These are phyloP conservation scores for Apoda limacodes DNA, from an alignment of 2,888 invertebrate genomes.

Conservation along the genomic window DNA sequence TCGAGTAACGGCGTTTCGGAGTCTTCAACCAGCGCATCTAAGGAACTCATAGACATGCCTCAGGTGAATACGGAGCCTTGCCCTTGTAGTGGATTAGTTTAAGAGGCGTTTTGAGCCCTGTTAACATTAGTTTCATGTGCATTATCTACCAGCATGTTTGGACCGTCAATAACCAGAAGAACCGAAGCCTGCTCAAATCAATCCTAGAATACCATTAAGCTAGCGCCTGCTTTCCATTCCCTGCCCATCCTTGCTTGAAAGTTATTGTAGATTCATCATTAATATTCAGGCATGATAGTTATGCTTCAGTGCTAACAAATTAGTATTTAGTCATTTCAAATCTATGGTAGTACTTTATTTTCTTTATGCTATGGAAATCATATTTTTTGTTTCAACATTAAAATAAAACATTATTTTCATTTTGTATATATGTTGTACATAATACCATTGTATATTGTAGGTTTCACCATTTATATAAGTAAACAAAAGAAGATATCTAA, in stretches of 20 bases:
- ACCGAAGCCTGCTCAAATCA: constrained; percentile 29
- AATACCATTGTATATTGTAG: not conserved
- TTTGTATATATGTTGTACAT: constrained; percentile 1
- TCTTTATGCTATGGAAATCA: no score
- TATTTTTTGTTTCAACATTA: not conserved
- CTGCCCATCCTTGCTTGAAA: constrained; percentile 19
- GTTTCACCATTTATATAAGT: not conserved
- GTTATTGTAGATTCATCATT: constrained; percentile 8
- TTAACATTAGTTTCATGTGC: constrained; percentile 58
- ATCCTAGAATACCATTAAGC: constrained; percentile 23
- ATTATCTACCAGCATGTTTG: constrained; percentile 55
- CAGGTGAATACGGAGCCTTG: constrained; percentile 61
- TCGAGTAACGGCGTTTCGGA: constrained; percentile 22
- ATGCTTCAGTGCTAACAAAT: constrained; percentile 50
- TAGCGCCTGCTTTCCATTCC: constrained; percentile 25
- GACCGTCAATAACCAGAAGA: constrained; percentile 49
- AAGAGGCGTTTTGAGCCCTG: constrained; percentile 40
- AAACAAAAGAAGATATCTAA: no score
- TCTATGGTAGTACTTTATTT: no score
- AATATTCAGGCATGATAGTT: constrained; percentile 34
- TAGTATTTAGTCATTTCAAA: no score
- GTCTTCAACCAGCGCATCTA: no score
- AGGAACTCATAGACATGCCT: constrained; percentile 22
- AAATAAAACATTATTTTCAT: constrained; percentile 1
- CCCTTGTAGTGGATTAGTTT: constrained; percentile 59